These are phyloP conservation scores for Oscheius onirici DNA, from an alignment of 2,888 invertebrate genomes.

Conservation along the genomic window DNA sequence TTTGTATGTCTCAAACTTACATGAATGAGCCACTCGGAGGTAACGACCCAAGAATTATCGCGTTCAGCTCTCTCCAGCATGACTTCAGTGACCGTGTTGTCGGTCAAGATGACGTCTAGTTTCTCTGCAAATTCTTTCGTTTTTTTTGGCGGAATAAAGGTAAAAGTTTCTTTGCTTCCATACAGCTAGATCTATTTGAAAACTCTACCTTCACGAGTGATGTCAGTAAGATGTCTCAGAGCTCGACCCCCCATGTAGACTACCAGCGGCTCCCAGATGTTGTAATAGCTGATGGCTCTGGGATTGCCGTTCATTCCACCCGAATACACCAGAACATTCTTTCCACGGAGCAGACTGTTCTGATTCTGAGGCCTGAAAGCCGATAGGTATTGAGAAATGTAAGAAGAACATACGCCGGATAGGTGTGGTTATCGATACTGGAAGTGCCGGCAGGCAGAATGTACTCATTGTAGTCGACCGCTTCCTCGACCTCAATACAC, in stretches of 20 bases:
- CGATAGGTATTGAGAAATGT: not conserved
- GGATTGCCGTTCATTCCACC: constrained; percentile 26
- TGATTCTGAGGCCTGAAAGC: constrained; percentile 53
- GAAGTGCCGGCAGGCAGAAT: constrained; percentile 63
- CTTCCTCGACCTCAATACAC: constrained; percentile 72
- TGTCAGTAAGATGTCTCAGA: constrained; percentile 25
- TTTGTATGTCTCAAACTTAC: constrained; percentile 22
- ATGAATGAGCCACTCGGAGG: constrained; percentile 68
- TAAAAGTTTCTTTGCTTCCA: not conserved
- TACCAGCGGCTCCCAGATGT: constrained; percentile 69
- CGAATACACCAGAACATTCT: constrained; percentile 59
- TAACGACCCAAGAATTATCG: constrained; percentile 40
- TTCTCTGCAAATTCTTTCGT: not conserved
- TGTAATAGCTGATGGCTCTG: constrained; percentile 29
- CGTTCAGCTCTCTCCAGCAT: constrained; percentile 63
- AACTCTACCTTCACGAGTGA: not conserved
- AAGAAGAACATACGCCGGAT: constrained; percentile 44
- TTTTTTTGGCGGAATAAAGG: no score
- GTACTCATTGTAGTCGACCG: constrained; percentile 49
- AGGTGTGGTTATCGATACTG: constrained; percentile 46
- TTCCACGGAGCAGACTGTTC: constrained; percentile 54
- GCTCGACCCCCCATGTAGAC: constrained; percentile 61
- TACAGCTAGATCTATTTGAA: not conserved
- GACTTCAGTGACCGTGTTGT: constrained; percentile 67
- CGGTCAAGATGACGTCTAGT: constrained; percentile 72